These are phyloP conservation scores for Platysteira castanea DNA, from an alignment of 2,113 vertebrate genomes.

Conservation along the genomic window DNA sequence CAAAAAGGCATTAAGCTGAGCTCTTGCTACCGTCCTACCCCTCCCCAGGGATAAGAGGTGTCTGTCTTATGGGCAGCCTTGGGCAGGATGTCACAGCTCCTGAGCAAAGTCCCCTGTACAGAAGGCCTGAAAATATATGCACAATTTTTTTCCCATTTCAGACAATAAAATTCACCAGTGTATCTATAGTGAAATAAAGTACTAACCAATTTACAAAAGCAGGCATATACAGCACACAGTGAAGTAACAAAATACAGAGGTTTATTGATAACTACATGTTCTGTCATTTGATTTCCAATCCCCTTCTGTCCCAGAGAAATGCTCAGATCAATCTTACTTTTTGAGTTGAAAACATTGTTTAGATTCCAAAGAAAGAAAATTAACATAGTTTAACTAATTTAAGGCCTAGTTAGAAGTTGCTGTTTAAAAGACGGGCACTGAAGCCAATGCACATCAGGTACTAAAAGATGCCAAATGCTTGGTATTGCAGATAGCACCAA, in stretches of 20 bases:
- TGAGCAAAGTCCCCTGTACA: neutral
- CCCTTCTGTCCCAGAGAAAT: neutral
- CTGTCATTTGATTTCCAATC: neutral
- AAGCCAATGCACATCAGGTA: neutral
- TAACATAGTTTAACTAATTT: neutral
- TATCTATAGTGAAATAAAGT: neutral
- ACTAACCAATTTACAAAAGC: neutral
- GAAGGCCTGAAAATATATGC: neutral
- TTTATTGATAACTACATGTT: conserved; percentile 77
- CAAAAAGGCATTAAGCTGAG: neutral
- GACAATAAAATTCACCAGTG: neutral
- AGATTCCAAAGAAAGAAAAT: neutral
- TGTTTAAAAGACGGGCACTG: neutral
- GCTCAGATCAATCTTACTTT: neutral
- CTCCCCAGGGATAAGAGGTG: neutral
- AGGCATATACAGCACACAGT: neutral
- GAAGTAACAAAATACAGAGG: conserved; percentile 72
- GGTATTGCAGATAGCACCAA: neutral
- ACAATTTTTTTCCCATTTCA: neutral
- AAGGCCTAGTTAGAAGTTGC: conserved; percentile 28
- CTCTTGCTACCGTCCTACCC: neutral
- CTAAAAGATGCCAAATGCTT: neutral
- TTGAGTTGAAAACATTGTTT: neutral
- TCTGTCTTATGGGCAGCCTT: neutral
- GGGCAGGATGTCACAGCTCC: neutral